Conservation (phyloP, 2,888 invertebrate species). For the Apamea crenata region DNA sequence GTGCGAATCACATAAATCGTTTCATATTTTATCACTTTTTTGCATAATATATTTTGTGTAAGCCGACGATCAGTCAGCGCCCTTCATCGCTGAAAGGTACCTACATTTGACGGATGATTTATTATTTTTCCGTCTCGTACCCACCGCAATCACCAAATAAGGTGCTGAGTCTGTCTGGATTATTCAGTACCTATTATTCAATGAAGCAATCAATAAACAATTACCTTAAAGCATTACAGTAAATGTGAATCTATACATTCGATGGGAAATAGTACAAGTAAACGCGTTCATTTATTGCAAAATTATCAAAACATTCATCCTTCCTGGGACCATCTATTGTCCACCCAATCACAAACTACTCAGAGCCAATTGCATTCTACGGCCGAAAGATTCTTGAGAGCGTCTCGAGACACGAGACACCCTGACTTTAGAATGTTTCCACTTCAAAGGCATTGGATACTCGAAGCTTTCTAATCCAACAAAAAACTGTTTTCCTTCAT, state of each 20-base stretch:
- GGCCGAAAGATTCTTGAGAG: not conserved
- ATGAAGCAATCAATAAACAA: conserved; percentile 15
- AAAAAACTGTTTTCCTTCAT: not conserved
- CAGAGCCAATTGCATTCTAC: not conserved
- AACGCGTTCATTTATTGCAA: not conserved
- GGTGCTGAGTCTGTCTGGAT: conserved; percentile 41
- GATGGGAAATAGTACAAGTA: not conserved
- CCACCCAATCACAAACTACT: conserved; percentile 7
- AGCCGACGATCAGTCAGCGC: conserved; percentile 82
- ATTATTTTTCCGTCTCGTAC: conserved; percentile 68
- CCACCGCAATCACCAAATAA: conserved; percentile 62
- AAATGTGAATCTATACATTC: not conserved
- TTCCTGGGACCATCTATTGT: not conserved
- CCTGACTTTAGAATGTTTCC: conserved; percentile 1
- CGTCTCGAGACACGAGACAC: not conserved
- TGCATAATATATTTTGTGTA: conserved; percentile 84
- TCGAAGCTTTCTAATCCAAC: not conserved
- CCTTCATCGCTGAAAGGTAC: conserved; percentile 74
- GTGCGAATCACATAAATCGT: conserved; percentile 86
- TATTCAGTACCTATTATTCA: conserved; percentile 36
- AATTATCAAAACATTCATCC: not conserved
- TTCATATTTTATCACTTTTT: conserved; percentile 86
- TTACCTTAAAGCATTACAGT: not conserved
- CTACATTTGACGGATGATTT: conserved; percentile 79
- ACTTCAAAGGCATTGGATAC: not conserved